Evolutionary conservation across 1,140 invertebrate genomes (phyloP).

Genomic region (Danaus melanippus): DNA sequence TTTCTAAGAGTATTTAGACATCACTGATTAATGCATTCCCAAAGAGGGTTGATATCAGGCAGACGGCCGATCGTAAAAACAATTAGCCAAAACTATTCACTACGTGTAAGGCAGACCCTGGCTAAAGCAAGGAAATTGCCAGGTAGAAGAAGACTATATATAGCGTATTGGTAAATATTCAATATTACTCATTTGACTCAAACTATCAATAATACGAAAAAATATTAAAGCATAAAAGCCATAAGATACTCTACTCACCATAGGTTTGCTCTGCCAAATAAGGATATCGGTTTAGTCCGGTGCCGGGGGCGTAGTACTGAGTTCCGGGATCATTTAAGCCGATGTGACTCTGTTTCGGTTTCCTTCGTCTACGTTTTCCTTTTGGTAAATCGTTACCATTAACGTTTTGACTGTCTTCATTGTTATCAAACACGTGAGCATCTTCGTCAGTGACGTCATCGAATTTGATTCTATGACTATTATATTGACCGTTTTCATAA

Average conservation of each 20-base stretch:
- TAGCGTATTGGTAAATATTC: too few species aligned
- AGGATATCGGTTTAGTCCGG: constrained; percentile 1
- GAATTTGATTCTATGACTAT: constrained; percentile 5
- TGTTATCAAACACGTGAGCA: neutral
- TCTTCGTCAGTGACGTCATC: constrained; percentile 1
- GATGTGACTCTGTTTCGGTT: constrained; percentile 4
- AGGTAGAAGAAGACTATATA: too few species aligned
- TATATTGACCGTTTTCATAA: neutral
- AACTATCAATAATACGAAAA: neutral
- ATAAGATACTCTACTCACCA: neutral
- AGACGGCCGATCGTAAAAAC: too few species aligned
- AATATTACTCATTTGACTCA: neutral
- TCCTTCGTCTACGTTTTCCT: constrained; percentile 8
- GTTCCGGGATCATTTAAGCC: constrained; percentile 1
- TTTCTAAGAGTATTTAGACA: too few species aligned
- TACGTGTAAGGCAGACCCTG: too few species aligned
- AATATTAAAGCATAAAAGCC: neutral
- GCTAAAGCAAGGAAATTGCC: too few species aligned
- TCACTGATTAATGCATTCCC: too few species aligned
- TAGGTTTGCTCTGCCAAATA: constrained; percentile 6
- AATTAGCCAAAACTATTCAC: too few species aligned
- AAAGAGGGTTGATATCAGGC: too few species aligned
- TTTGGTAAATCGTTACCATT: constrained; percentile 9
- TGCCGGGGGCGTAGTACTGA: neutral
- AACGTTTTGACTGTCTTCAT: neutral